Evolutionary conservation across 2,797 vertebrate genomes (phyloP), one percentile per base, ranked within the genome.

Genomic region (Bucorvus abyssinicus): DNA sequence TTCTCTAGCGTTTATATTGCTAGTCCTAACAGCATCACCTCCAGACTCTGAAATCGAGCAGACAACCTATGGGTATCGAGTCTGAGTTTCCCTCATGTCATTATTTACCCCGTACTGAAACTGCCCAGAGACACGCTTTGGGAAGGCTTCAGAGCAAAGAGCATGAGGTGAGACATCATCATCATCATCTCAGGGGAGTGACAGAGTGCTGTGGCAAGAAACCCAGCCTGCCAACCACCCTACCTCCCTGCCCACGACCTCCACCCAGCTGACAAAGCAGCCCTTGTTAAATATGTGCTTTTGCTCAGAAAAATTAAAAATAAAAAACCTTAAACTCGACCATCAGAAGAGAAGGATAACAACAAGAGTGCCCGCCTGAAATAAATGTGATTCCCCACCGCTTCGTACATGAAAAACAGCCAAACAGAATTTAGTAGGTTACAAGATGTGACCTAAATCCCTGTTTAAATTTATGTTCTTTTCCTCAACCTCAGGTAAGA

Each of bases 381-480:
- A 78, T 12, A 5, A 64, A 60, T 4, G 47, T 0, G 0, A 47
- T 75, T 77, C 59, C 42, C 21, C 4, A 7, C 34, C 42, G 56
- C 32, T 78, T 71, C 65, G 75, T 38, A 86, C 6, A n/a, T 19
- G 80, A 22, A 75, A 45, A 68, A 55, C 15, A 86, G 59, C 12
- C 42, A 32, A 3, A 65, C 9, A 49, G 24, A 84, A 84, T 61
- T 63, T 19, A 81, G 17, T 26, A 45, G 45, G 38, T 78, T 78
- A 78, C 32, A 84, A 71, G 40, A 57, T 24, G 36, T 29, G 44
- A 86, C 65, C 70, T 82, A 90, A 76, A 90, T 84, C 47, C 44
- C 17, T 75, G 6, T 64, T 76, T 36, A 45, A 21, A 53, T 56
- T 81, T 38, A 81, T 13, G 30, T 18, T 59, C 19, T 78, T 92